These are phyloP conservation scores for Drosophila leontia DNA, from an alignment of 1,140 invertebrate species.

Conservation along the genomic window DNA sequence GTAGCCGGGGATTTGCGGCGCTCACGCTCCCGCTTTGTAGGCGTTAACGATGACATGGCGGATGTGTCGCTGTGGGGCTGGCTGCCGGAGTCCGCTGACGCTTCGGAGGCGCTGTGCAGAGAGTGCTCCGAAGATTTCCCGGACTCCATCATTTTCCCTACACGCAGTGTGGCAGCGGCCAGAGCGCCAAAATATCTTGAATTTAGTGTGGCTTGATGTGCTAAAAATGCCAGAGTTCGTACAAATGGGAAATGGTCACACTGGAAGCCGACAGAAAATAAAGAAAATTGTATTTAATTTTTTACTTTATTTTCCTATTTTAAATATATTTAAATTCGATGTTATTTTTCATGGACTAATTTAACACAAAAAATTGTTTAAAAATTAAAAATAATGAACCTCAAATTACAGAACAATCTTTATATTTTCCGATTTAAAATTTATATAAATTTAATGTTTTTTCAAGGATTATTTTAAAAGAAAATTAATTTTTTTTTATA, in stretches of 20 bases:
- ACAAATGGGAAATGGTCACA: neutral
- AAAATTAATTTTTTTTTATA: neutral
- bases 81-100: slow-evolving; percentile 50
- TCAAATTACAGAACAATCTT: no score
- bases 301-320: neutral
- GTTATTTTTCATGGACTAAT: neutral
- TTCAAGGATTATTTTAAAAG: no score
- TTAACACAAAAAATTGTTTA: no score
- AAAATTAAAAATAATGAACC: no score
- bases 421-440: no score
- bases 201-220: neutral
- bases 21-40: slow-evolving; percentile 64
- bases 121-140: slow-evolving; percentile 46
- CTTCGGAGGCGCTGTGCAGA: slow-evolving; percentile 51
- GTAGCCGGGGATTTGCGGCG: slow-evolving; percentile 70
- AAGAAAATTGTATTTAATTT: no score
- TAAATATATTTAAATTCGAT: neutral
- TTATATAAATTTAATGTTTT: no score
- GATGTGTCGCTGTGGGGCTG: slow-evolving; percentile 38
- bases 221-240: neutral
- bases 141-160: slow-evolving; percentile 52
- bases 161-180: slow-evolving; percentile 30
- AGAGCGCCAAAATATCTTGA: slow-evolving; percentile 37
- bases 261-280: no score
- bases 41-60: slow-evolving; percentile 38